Evolutionary conservation across 2,888 invertebrate genomes (phyloP).

Genomic region (Nesidiocoris tenuis): DNA sequence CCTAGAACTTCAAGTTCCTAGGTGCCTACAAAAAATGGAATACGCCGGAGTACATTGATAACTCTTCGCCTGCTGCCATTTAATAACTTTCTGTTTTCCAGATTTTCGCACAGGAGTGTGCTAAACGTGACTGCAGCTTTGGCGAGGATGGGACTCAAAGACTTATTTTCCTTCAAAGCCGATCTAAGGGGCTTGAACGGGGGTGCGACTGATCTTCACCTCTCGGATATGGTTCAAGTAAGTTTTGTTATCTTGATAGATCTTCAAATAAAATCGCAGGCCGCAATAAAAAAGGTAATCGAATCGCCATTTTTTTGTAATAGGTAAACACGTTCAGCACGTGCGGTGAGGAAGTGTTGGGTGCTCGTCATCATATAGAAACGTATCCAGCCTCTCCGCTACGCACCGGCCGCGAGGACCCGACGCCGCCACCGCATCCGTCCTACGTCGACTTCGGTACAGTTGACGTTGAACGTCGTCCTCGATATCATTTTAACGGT

Average conservation of each 20-base stretch:
- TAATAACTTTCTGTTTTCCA: slow-evolving; percentile 48
- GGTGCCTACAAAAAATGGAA: slow-evolving; percentile 10
- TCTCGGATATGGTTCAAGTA: slow-evolving; percentile 79
- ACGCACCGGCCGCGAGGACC: slow-evolving; percentile 52
- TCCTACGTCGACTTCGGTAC: slow-evolving; percentile 49
- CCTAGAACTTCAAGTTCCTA: slow-evolving; percentile 77
- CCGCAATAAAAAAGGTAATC: too few species aligned
- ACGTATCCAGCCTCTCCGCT: slow-evolving; percentile 72
- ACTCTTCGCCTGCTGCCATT: neutral
- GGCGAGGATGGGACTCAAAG: slow-evolving; percentile 77
- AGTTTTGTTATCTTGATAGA: neutral
- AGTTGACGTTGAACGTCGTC: slow-evolving; percentile 49
- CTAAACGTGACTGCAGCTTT: slow-evolving; percentile 77
- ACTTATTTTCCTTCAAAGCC: slow-evolving; percentile 74
- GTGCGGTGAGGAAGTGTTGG: slow-evolving; percentile 71
- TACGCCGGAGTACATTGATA: neutral
- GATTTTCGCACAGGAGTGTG: slow-evolving; percentile 73
- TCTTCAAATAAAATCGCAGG: slow-evolving; percentile 40
- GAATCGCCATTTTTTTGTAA: neutral
- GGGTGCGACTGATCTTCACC: slow-evolving; percentile 71
- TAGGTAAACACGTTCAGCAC: slow-evolving; percentile 77
- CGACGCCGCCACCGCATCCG: slow-evolving; percentile 28
- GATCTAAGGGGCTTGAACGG: slow-evolving; percentile 82
- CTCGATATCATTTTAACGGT: slow-evolving; percentile 55
- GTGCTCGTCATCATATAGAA: slow-evolving; percentile 76